phyloP scores from a whole-genome alignment of 2,888 invertebrate species.

The Sylvicola cinctus region DNA sequence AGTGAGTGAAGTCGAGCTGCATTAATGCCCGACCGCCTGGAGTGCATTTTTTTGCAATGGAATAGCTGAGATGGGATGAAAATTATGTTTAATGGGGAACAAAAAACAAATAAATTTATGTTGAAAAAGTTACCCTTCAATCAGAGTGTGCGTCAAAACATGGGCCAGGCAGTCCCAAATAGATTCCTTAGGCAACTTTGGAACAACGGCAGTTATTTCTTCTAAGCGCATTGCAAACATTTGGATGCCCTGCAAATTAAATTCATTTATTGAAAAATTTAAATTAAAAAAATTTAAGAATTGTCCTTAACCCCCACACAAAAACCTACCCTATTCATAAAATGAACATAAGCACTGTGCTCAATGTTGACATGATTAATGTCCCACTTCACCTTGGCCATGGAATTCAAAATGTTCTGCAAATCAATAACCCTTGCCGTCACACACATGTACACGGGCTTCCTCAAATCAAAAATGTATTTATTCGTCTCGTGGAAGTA shows the following conservation, averaged over 20 bases:
- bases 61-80: conserved; percentile 36
- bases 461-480: conserved; percentile 51
- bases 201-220: conserved; percentile 45
- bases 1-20: conserved; percentile 94
- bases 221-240: conserved; percentile 59
- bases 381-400: conserved; percentile 89
- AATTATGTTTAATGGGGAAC: not conserved
- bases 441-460: conserved; percentile 74
- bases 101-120: conserved; percentile 4
- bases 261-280: not conserved
- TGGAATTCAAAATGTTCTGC: conserved; percentile 52
- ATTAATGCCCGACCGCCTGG: conserved; percentile 92
- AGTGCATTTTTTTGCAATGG: conserved; percentile 80
- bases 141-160: conserved; percentile 66
- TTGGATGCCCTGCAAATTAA: conserved; percentile 27
- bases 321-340: conserved; percentile 37
- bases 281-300: not conserved
- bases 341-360: conserved; percentile 76
- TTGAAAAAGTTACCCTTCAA: conserved; percentile 50
- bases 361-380: conserved; percentile 88
- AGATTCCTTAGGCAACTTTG: conserved; percentile 41
- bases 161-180: conserved; percentile 81
- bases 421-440: conserved; percentile 62
- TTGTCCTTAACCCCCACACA: conserved; percentile 1
- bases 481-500: conserved; percentile 54